Conservation (phyloP, 2,888 invertebrate genomes). For the Eretmocerus hayati region DNA sequence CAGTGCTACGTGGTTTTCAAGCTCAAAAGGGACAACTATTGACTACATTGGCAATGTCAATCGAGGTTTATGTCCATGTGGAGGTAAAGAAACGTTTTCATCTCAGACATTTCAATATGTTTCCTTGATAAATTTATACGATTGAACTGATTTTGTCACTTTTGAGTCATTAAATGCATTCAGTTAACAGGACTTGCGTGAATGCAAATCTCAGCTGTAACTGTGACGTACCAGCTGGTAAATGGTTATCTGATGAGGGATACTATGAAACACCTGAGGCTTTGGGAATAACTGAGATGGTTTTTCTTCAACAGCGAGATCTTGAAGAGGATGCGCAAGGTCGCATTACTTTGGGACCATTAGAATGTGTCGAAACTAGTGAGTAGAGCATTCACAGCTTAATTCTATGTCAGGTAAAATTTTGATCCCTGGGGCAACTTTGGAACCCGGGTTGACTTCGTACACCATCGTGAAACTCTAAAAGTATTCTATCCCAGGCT, state of each 20-base stretch:
- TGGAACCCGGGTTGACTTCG: background rate
- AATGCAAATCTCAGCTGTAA: slow-evolving; percentile 79
- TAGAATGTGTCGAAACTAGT: slow-evolving; percentile 94
- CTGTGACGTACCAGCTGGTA: slow-evolving; percentile 80
- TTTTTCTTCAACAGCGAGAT: slow-evolving; percentile 79
- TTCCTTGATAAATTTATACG: background rate
- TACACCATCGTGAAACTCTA: background rate
- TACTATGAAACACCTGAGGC: slow-evolving; percentile 72
- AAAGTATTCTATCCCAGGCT: background rate
- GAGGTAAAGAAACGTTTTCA: slow-evolving; percentile 40
- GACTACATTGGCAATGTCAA: slow-evolving; percentile 78
- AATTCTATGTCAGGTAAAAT: background rate
- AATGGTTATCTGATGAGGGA: slow-evolving; percentile 87
- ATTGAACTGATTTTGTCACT: background rate
- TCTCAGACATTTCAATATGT: background rate
- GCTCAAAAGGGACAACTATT: slow-evolving; percentile 71
- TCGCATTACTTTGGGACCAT: slow-evolving; percentile 79
- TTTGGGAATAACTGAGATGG: slow-evolving; percentile 84
- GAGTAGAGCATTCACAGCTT: no score
- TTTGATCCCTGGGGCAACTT: background rate
- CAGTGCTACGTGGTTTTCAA: slow-evolving; percentile 83
- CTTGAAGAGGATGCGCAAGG: slow-evolving; percentile 77
- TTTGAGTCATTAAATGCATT: background rate
- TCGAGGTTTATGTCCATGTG: slow-evolving; percentile 52
- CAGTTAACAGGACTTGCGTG: slow-evolving; percentile 72